Base-by-base conservation (phyloP, 2,888 invertebrate genomes). In the Melanophora roralis region DNA sequence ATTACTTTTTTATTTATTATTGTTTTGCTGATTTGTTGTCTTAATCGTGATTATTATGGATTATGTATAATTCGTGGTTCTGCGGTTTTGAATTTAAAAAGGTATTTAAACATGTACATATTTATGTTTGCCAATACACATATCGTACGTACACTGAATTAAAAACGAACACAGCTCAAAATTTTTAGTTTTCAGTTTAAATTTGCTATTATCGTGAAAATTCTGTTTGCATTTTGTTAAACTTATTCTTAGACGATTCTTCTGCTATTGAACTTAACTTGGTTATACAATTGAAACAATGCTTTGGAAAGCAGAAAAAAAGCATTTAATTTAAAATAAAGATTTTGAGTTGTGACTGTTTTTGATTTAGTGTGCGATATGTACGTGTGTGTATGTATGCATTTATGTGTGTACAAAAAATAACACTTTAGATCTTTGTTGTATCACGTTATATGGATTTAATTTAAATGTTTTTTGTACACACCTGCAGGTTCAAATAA, bases 401-500 rank as follows among this genome's bases (percentile, higher is more conserved):
- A 45, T 45, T 16, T 60, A n/a, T 60, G 53, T 68, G 36, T 55
- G 45, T 47, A 36, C 45, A 19, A 49, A 62, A 62, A 64, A 57
- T 57, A 57, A 74, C 40, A 59, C 21, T 45, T 49, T 6, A 49
- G 53, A 49, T 69, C 45, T 65, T 53, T 79, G 62, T 57, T 51
- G 36, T 14, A 73, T 68, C 68, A 64, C 45, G 68, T 67, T 68
- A 78, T 74, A 57, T n/a, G n/a, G n/a, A n/a, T 12, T 75, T 53
- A 74, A 74, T 74, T 65, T 57, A 21, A 65, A 51, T 64, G 14
- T 57, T 51, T 16, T 19, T 55, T 53, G 45, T 75, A 72, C 55
- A 80, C 80, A 80, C 80, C 80, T 80, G 80, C 80, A 67, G 72
- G 60, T 53, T 80, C 67, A 71, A 71, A 8, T 53, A 80, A 72